Evolutionary conservation across 2,797 vertebrate species (phyloP).

Genomic region (Anableps anableps): DNA sequence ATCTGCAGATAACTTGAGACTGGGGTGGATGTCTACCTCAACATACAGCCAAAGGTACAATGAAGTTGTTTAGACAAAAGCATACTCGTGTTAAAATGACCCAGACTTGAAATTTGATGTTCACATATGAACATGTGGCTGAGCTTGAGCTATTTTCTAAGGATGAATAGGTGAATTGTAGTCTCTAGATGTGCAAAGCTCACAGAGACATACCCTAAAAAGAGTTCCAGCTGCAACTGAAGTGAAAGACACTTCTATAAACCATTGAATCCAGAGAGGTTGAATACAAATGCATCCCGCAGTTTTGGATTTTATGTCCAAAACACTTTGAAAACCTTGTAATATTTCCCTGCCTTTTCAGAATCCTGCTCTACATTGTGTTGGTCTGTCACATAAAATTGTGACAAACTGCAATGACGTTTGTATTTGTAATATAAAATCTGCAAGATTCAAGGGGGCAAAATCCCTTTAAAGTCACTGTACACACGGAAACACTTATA

Average conservation of each 20-base stretch:
- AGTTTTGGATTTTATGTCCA: neutral
- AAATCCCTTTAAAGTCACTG: slow-evolving; percentile 7
- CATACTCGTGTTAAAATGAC: neutral
- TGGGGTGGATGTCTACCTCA: neutral
- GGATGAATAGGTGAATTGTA: neutral
- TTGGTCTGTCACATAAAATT: neutral
- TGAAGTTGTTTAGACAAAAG: neutral
- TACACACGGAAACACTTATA: slow-evolving; percentile 28
- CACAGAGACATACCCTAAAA: neutral
- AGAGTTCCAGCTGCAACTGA: neutral
- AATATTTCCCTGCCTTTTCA: neutral
- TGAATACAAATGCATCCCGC: neutral
- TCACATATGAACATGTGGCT: neutral
- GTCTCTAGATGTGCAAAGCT: neutral
- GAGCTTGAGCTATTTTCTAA: neutral
- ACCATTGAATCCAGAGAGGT: neutral
- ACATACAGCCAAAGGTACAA: neutral
- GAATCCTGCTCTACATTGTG: neutral
- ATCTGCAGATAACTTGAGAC: neutral
- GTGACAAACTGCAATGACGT: neutral
- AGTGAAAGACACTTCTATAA: neutral
- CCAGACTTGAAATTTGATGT: neutral
- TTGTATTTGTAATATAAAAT: neutral
- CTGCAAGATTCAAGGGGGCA: neutral
- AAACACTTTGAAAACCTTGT: neutral